Base-by-base conservation (phyloP, 2,888 invertebrate species). In the Chaitophorus viminalis region DNA sequence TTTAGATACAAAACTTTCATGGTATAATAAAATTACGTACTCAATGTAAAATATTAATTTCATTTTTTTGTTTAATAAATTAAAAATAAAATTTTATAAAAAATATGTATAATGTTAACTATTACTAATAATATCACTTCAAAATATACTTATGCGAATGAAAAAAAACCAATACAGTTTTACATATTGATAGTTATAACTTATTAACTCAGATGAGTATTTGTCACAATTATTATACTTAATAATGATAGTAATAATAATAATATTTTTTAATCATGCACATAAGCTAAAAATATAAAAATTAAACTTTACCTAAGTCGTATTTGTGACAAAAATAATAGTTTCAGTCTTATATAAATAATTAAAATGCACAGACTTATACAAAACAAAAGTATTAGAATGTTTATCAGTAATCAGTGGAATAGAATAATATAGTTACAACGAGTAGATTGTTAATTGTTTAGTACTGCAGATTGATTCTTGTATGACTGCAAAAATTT, bases 321-420 rank as follows among this genome's bases (percentile, higher is more conserved):
- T 4, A 36, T 75, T 39, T 25, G 33, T 36, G 60, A 83, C 76
- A 76, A 65, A 84, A 46, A 77, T 77, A 76, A 84, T 84, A 84
- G 39, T 65, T 76, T 84, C 84, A 84, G 84, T 84, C 84, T 84
- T 84, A 52, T 84, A 76, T n/a, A 76, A 84, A 68, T 77, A 76
- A 76, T 84, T 25, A 76, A 84, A 75, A 65, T 33, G 9, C 39
- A 76, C 46, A 52, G 65, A 60, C 31, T 60, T 39, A 39, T 46
- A 75, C 25, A 60, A 39, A 65, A 65, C 14, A 75, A 83, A 75
- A 54, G 17, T 72, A 36, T 60, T 74, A 18, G 29, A 83, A 60
- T 60, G 54, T 6, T 60, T 36, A 74, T 72, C 25, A 39, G 39
- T 83, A 29, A 74, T 72, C 25, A 39, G 39, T 83, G 39, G 36